phyloP scores from a whole-genome alignment of 2,113 vertebrate genomes.

The Microcebus ravelobensis region DNA sequence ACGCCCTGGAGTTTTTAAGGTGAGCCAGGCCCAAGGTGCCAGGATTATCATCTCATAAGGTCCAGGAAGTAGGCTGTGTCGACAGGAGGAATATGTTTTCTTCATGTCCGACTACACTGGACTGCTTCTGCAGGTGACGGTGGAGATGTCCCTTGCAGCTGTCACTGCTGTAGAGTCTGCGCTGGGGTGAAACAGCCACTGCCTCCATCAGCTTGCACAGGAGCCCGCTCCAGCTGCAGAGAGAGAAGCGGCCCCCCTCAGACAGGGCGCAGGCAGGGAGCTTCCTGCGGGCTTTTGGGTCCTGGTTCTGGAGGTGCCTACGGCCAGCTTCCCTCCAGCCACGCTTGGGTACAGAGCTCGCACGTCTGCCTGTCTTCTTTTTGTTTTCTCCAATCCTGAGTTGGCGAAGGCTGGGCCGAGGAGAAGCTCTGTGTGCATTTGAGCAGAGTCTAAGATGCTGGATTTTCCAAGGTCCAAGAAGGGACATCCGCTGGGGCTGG shows the following conservation, averaged over 20 bases:
- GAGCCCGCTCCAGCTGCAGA: background rate
- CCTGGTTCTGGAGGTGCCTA: background rate
- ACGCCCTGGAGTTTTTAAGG: background rate
- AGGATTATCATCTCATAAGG: background rate
- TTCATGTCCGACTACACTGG: background rate
- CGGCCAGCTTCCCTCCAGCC: background rate
- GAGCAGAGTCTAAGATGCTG: background rate
- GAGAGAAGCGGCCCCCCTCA: fast-evolving
- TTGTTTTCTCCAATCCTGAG: background rate
- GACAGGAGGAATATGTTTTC: background rate
- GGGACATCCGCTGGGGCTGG: background rate
- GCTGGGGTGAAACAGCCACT: background rate
- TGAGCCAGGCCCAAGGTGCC: background rate
- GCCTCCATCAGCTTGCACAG: fast-evolving
- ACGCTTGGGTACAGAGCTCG: background rate
- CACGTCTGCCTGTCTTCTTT: background rate
- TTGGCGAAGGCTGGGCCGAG: background rate
- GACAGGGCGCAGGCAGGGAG: background rate
- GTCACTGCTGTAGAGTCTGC: background rate
- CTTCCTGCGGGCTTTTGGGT: too few relatives aligned
- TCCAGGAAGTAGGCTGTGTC: background rate
- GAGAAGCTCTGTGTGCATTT: background rate
- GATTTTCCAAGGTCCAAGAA: background rate
- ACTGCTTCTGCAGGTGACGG: background rate
- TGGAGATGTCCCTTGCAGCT: fast-evolving